A percentile compares a stretch with the other conserved stretches of the same genome.
Conservation (phyloP, 2,113 vertebrate species). For the Psettodes erumei region DNA sequence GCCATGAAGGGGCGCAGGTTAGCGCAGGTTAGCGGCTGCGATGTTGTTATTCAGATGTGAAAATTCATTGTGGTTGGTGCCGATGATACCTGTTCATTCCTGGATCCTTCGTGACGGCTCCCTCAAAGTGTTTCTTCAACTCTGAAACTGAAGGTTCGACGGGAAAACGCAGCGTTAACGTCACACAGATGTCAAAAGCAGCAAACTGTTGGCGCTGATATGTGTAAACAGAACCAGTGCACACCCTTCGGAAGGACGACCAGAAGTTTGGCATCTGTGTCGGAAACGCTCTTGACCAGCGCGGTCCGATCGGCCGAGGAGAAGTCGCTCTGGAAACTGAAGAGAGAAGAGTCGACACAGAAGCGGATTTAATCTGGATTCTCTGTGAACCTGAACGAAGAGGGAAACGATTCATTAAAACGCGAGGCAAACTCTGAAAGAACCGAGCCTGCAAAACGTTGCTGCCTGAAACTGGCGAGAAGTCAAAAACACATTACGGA, state of each 20-base stretch:
- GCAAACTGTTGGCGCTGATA: neutral
- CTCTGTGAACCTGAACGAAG: too few species aligned
- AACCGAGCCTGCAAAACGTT: neutral
- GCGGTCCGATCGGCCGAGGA: constrained; percentile 83
- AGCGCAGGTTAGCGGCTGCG: neutral
- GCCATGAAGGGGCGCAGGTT: neutral
- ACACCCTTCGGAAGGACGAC: constrained; percentile 91
- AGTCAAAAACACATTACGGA: too few species aligned
- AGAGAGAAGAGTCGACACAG: too few species aligned
- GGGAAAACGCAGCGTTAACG: neutral
- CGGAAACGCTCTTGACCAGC: constrained; percentile 84
- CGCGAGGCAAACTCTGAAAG: neutral
- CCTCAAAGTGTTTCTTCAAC: constrained; percentile 95
- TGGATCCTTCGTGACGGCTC: constrained; percentile 78
- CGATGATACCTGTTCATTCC: constrained; percentile 93
- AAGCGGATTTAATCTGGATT: neutral
- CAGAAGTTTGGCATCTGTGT: constrained; percentile 89
- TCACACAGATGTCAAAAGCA: neutral
- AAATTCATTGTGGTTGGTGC: neutral
- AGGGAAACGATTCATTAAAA: neutral
- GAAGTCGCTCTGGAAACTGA: constrained; percentile 92
- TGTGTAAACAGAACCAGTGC: constrained; percentile 27
- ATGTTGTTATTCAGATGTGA: neutral
- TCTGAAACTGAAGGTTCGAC: constrained; percentile 89
- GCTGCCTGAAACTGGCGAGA: constrained; percentile 32